Evolutionary conservation across 1,140 invertebrate genomes (phyloP).

Genomic region (Pseudomyrmex pallidus): DNA sequence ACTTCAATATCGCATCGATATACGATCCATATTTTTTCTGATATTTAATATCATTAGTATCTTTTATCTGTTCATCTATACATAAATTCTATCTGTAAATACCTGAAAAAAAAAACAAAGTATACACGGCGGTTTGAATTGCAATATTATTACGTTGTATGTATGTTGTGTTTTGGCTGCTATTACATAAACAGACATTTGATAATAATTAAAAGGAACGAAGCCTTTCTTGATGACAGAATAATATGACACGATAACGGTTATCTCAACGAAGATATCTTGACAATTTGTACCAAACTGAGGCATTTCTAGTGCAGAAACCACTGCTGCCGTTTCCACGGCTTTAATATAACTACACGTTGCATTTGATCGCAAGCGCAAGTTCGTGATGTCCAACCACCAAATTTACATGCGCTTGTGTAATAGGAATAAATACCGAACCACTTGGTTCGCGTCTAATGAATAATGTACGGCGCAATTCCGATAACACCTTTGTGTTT

Average conservation of each 20-base stretch:
- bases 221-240: neutral
- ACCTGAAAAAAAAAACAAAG: too few species aligned
- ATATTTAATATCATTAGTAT: neutral
- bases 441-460: conserved; percentile 32
- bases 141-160: neutral
- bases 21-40: neutral
- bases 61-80: too few species aligned
- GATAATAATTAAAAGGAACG: neutral
- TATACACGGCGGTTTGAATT: neutral
- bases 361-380: conserved; percentile 11
- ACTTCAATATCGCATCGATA: neutral
- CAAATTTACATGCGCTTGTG: conserved; percentile 27
- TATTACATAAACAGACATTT: neutral
- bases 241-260: too few species aligned
- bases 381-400: conserved; percentile 32
- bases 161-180: too few species aligned
- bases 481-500: conserved; percentile 58
- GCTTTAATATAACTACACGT: conserved; percentile 26
- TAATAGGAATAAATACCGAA: conserved; percentile 30
- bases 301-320: neutral
- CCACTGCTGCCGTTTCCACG: neutral
- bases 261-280: too few species aligned
- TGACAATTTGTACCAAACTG: too few species aligned
- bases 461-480: conserved; percentile 56
- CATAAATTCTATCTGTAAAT: too few species aligned